Evolutionary conservation across 1,140 invertebrate genomes (phyloP).

Genomic region (Drosophila ercepeae): DNA sequence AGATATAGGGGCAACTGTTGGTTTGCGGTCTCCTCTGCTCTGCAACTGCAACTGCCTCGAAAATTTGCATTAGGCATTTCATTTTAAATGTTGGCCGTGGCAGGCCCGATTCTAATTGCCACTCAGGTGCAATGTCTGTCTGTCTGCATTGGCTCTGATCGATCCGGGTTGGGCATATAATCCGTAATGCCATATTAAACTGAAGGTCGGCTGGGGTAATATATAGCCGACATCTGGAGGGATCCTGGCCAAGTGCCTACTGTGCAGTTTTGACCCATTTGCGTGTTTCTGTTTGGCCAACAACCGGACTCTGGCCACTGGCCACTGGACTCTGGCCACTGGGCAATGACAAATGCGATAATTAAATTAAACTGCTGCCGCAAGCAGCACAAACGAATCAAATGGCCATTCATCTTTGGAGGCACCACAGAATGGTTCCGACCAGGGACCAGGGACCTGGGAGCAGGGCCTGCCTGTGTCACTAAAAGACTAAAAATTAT

Average conservation of each 20-base stretch:
- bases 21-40: conserved; percentile 27
- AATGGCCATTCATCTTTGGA: conserved; percentile 81
- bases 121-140: conserved; percentile 9
- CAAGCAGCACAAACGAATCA: conserved; percentile 82
- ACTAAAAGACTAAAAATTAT: conserved; percentile 31
- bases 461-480: conserved; percentile 35
- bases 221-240: too few species aligned
- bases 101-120: conserved; percentile 53
- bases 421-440: conserved; percentile 27
- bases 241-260: conserved; percentile 3
- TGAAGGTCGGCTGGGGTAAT: too few species aligned
- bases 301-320: conserved; percentile 54
- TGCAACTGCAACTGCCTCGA: conserved; percentile 45
- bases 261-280: conserved; percentile 14
- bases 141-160: conserved; percentile 3
- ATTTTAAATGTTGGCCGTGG: conserved; percentile 72
- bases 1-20: conserved; percentile 42
- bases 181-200: conserved; percentile 5
- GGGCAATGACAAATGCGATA: conserved; percentile 83
- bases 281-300: conserved; percentile 14
- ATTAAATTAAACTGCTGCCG: conserved; percentile 83
- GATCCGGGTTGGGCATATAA: neutral
- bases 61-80: conserved; percentile 79
- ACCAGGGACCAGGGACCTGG: conserved; percentile 7
- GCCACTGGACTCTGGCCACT: too few species aligned